These are phyloP conservation scores for Calosoma granatense DNA, from an alignment of 1,140 invertebrate species.

Conservation along the genomic window DNA sequence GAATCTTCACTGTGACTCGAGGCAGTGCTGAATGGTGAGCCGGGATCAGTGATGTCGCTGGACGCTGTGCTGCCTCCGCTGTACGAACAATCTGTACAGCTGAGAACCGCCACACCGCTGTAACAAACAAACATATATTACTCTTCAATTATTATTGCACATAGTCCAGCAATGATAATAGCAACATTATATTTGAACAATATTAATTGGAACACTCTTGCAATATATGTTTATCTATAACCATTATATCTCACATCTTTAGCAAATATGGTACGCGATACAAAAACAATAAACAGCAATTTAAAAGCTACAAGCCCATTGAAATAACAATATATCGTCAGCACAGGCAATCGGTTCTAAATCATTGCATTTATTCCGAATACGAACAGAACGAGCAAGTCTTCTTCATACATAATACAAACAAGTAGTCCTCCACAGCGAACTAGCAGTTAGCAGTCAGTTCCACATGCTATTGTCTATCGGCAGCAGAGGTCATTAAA, in stretches of 20 bases:
- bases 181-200: slow-evolving; percentile 15
- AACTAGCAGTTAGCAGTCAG: not conserved
- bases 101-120: slow-evolving; percentile 59
- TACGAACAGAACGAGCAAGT: not conserved
- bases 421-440: not conserved
- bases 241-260: too few relatives aligned
- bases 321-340: too few relatives aligned
- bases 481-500: not conserved
- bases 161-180: slow-evolving; percentile 2
- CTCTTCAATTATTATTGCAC: slow-evolving; percentile 10
- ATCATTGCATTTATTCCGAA: not conserved
- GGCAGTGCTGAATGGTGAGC: slow-evolving; percentile 63
- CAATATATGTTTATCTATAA: slow-evolving; percentile 12
- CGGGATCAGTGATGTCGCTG: slow-evolving; percentile 69
- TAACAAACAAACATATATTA: slow-evolving; percentile 27
- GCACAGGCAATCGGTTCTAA: too few relatives aligned
- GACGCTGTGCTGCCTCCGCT: slow-evolving; percentile 50
- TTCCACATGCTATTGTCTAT: slow-evolving; percentile 5
- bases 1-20: slow-evolving; percentile 36
- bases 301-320: too few relatives aligned
- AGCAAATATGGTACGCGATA: too few relatives aligned
- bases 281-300: too few relatives aligned
- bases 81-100: slow-evolving; percentile 49
- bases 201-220: slow-evolving; percentile 15
- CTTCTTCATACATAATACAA: not conserved